Evolutionary conservation across 2,888 invertebrate genomes (phyloP).

Genomic region (Nezara viridula): DNA sequence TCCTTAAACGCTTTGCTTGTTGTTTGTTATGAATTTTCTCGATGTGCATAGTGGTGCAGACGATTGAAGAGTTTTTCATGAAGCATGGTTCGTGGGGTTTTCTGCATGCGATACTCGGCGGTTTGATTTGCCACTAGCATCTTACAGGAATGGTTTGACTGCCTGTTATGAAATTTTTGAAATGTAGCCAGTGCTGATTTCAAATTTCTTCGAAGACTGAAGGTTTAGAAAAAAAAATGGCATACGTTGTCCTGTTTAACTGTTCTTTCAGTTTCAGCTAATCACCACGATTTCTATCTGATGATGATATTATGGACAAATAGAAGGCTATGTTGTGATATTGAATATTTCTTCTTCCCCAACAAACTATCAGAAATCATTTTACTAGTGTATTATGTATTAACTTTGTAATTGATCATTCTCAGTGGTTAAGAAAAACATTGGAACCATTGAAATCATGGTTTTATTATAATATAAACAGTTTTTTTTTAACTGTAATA

Average conservation of each 20-base stretch:
- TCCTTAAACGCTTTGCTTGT: conserved; percentile 21
- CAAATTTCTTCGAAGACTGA: not conserved
- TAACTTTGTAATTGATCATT: too few species aligned
- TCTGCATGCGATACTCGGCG: conserved; percentile 21
- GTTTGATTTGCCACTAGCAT: not conserved
- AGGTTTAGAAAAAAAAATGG: not conserved
- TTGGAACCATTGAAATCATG: too few species aligned
- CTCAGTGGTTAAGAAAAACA: too few species aligned
- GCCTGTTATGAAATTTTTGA: conserved; percentile 1
- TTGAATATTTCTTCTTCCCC: not conserved
- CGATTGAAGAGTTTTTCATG: not conserved
- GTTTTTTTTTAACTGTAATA: too few species aligned
- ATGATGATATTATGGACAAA: not conserved
- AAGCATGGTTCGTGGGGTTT: conserved; percentile 28
- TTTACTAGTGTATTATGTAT: not conserved
- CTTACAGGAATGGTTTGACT: conserved; percentile 10
- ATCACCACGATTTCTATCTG: not conserved
- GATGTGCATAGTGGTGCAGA: conserved; percentile 34
- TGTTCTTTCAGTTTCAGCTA: conserved; percentile 16
- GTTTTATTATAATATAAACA: too few species aligned
- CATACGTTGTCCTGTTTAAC: not conserved
- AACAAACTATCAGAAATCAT: not conserved
- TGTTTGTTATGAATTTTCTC: conserved; percentile 23
- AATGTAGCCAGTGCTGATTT: not conserved
- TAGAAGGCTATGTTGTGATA: not conserved